These are phyloP conservation scores for Tolmerus cingulatus DNA, from an alignment of 2,888 invertebrate genomes.

Conservation along the genomic window DNA sequence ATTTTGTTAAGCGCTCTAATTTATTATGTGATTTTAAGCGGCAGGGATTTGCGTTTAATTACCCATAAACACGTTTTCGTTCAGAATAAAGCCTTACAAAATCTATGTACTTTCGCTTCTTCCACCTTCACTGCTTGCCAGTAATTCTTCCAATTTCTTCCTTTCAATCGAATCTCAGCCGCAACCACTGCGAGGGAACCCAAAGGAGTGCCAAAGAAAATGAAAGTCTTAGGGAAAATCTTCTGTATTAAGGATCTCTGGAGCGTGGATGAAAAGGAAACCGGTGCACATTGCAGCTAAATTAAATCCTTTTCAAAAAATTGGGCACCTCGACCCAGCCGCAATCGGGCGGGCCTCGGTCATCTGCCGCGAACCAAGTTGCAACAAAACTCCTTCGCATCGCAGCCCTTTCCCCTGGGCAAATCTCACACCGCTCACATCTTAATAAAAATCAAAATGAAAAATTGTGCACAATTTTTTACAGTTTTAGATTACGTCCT, in stretches of 20 bases:
- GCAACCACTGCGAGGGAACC: not conserved
- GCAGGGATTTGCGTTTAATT: not conserved
- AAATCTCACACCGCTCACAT: slow-evolving; percentile 18
- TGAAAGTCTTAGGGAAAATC: slow-evolving; percentile 28
- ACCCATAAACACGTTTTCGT: not conserved
- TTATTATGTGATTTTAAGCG: not conserved
- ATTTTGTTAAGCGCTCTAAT: not conserved
- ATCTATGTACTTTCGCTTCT: not conserved
- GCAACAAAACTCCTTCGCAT: slow-evolving; percentile 42
- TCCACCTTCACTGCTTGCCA: not conserved
- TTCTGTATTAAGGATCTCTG: not conserved
- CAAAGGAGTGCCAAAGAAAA: not conserved
- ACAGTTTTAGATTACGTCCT: slow-evolving; percentile 44
- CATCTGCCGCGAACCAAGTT: not conserved
- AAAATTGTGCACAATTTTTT: slow-evolving; percentile 20
- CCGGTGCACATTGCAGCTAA: slow-evolving; percentile 30
- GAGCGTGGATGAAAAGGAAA: slow-evolving; percentile 30
- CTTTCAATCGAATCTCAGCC: slow-evolving; percentile 4
- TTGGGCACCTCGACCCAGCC: not conserved
- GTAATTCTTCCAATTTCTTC: slow-evolving; percentile 12
- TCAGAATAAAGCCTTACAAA: not conserved
- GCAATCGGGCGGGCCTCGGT: not conserved
- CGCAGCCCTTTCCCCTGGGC: not conserved
- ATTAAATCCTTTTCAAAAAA: slow-evolving; percentile 22
- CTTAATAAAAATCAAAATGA: slow-evolving; percentile 35